Percentiles rank a stretch among this genome's conserved stretches.
phyloP scores from a whole-genome alignment of 1,140 invertebrate genomes.

The Trachymyrmex cornetzi region DNA sequence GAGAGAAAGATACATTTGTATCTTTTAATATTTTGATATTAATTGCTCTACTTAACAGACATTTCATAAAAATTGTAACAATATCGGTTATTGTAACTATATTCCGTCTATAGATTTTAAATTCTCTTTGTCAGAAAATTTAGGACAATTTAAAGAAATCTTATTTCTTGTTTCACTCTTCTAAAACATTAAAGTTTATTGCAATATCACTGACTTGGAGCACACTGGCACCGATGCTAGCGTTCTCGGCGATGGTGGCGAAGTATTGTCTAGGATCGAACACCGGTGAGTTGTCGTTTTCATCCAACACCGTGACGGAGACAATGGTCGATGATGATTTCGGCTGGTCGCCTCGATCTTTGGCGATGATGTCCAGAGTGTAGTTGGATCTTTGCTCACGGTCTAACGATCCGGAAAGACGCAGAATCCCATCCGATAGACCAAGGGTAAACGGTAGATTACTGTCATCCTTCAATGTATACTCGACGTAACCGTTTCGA shows the following conservation, averaged over 20 bases:
- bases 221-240: slow-evolving; percentile 96
- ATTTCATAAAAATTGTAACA: slow-evolving; percentile 14
- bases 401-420: slow-evolving; percentile 93
- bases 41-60: background rate
- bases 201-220: slow-evolving; percentile 89
- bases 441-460: slow-evolving; percentile 93
- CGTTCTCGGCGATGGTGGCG: slow-evolving; percentile 95
- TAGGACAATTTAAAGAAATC: background rate
- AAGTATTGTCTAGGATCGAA: slow-evolving; percentile 96
- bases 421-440: slow-evolving; percentile 94
- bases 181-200: background rate
- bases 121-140: background rate
- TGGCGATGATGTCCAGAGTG: slow-evolving; percentile 92
- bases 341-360: slow-evolving; percentile 95
- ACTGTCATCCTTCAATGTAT: slow-evolving; percentile 89
- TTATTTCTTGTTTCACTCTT: background rate
- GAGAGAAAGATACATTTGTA: background rate
- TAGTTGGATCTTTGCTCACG: slow-evolving; percentile 94
- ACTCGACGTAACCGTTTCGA: slow-evolving; percentile 97
- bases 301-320: slow-evolving; percentile 93
- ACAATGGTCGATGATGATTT: slow-evolving; percentile 91
- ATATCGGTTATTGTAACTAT: background rate
- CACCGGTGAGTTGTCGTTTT: slow-evolving; percentile 97
- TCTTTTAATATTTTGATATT: background rate
- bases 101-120: background rate